Percentiles rank a stretch among this genome's conserved stretches.
Evolutionary conservation across 2,797 vertebrate genomes (phyloP).

Genomic region (Microtus agrestis): DNA sequence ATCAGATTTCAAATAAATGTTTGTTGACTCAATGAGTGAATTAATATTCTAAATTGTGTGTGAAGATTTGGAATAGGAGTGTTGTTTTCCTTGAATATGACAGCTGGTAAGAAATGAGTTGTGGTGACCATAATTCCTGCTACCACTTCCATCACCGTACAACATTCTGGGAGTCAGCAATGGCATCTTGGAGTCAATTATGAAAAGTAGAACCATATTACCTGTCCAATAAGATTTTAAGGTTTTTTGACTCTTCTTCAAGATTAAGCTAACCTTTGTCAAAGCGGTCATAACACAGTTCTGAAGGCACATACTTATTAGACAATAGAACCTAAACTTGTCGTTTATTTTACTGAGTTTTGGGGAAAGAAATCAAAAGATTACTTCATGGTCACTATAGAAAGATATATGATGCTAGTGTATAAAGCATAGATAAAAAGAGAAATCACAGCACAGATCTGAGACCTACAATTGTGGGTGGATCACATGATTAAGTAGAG

Average conservation of each 20-base stretch:
- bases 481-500: neutral
- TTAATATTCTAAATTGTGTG: neutral
- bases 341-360: neutral
- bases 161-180: neutral
- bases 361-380: conserved; percentile 9
- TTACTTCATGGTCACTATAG: neutral
- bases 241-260: neutral
- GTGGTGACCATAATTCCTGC: neutral
- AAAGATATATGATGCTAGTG: neutral
- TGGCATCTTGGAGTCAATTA: neutral
- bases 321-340: neutral
- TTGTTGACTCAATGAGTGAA: neutral
- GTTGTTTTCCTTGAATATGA: neutral
- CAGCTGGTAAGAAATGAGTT: neutral
- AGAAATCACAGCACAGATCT: neutral
- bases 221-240: neutral
- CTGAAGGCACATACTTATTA: neutral
- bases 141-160: neutral
- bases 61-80: neutral
- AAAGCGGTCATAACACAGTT: neutral
- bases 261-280: neutral
- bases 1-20: conserved; percentile 16
- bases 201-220: neutral
- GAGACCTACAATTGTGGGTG: neutral
- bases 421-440: neutral